phyloP scores from a whole-genome alignment of 2,797 vertebrate species.

The Epinephelus malabaricus region DNA sequence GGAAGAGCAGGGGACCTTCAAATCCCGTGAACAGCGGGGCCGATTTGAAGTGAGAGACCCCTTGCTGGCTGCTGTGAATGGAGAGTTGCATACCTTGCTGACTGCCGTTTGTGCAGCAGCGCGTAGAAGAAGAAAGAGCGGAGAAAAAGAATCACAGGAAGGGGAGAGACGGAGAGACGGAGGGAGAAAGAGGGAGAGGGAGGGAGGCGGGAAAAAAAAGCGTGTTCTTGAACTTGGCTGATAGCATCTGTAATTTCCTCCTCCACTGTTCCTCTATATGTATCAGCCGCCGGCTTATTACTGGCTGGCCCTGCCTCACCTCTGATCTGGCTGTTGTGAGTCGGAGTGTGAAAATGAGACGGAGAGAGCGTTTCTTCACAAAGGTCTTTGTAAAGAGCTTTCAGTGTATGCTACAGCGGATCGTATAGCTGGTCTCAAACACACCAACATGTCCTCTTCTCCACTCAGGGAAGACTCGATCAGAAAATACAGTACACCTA shows the following conservation, averaged over 20 bases:
- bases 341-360: slow-evolving; percentile 37
- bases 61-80: slow-evolving; percentile 79
- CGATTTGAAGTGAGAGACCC: slow-evolving; percentile 78
- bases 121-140: slow-evolving; percentile 64
- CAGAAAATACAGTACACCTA: too few relatives aligned
- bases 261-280: slow-evolving; percentile 55
- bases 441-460: slow-evolving; percentile 2
- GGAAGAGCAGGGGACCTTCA: slow-evolving; percentile 42
- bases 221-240: slow-evolving; percentile 69
- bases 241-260: slow-evolving; percentile 77
- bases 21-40: slow-evolving; percentile 62
- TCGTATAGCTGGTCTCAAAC: slow-evolving; percentile 14
- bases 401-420: slow-evolving; percentile 18
- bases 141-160: slow-evolving; percentile 67
- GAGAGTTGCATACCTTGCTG: slow-evolving; percentile 78
- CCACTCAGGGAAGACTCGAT: too few relatives aligned
- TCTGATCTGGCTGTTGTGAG: slow-evolving; percentile 59
- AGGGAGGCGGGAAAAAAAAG: slow-evolving; percentile 36
- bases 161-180: slow-evolving; percentile 37
- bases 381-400: slow-evolving; percentile 30
- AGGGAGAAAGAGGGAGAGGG: slow-evolving; percentile 37
- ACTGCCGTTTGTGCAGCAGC: slow-evolving; percentile 72
- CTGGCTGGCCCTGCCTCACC: slow-evolving; percentile 32
- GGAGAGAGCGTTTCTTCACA: slow-evolving; percentile 23
- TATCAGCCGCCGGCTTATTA: slow-evolving; percentile 55